Evolutionary conservation across 2,113 vertebrate species (phyloP).

Genomic region (Stomatorhinus ivindoensis): DNA sequence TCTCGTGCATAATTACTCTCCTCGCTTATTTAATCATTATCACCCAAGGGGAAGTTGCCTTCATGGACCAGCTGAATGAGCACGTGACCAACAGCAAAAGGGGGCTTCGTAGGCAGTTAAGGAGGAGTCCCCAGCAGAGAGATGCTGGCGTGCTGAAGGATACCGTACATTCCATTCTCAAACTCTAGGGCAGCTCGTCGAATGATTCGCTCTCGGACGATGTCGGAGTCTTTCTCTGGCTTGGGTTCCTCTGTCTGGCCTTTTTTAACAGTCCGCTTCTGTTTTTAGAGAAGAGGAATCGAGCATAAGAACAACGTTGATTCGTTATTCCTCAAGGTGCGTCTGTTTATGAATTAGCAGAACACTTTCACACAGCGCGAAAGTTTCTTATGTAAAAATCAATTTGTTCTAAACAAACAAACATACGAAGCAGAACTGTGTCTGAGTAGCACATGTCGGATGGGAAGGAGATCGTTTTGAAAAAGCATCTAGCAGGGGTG

Average conservation of each 20-base stretch:
- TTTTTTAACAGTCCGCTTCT: conserved; percentile 81
- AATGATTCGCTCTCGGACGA: conserved; percentile 88
- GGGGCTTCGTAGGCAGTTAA: too few species aligned
- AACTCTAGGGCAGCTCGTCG: conserved; percentile 90
- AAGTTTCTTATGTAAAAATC: not conserved
- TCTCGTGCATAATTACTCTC: not conserved
- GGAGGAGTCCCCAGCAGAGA: not conserved
- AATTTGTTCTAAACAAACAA: not conserved
- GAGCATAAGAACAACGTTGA: not conserved
- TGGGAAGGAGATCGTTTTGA: not conserved
- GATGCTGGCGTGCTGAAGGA: conserved; percentile 56
- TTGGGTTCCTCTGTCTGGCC: conserved; percentile 60
- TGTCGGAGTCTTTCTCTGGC: conserved; percentile 70
- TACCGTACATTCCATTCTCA: conserved; percentile 98
- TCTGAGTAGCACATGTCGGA: not conserved
- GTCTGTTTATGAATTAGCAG: not conserved
- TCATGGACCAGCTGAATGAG: not conserved
- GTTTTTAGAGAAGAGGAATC: conserved; percentile 9
- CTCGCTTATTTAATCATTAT: not conserved
- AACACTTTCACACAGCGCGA: not conserved
- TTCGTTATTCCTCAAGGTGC: not conserved
- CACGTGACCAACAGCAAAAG: not conserved
- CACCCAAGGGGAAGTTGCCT: not conserved
- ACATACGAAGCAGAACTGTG: not conserved
- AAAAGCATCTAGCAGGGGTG: not conserved